phyloP scores from a whole-genome alignment of 2,888 invertebrate genomes.

The Leptinotarsa haldemani region DNA sequence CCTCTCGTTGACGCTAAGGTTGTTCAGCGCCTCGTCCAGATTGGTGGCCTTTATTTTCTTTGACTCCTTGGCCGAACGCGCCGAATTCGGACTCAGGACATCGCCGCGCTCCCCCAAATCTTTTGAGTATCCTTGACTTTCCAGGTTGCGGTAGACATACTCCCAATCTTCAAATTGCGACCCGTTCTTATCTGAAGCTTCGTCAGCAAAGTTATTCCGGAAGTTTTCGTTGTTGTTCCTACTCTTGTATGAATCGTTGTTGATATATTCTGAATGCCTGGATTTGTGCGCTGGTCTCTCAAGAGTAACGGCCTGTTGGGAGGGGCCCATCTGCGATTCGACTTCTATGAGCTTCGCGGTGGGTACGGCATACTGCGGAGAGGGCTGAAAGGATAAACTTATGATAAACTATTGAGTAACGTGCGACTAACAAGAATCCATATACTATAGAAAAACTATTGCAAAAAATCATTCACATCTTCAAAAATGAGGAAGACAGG shows the following conservation, averaged over 20 bases:
- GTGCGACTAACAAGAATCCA: no score
- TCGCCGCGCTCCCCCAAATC: constrained; percentile 77
- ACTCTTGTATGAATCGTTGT: constrained; percentile 31
- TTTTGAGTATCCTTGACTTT: constrained; percentile 77
- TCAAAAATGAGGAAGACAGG: no score
- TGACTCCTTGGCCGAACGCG: constrained; percentile 63
- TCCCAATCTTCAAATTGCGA: constrained; percentile 78
- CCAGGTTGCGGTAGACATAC: constrained; percentile 82
- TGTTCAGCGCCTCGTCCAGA: constrained; percentile 71
- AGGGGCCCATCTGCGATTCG: constrained; percentile 65
- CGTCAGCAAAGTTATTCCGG: constrained; percentile 23
- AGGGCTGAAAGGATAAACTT: not conserved
- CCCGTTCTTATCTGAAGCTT: constrained; percentile 41
- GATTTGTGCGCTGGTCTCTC: constrained; percentile 48
- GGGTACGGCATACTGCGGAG: constrained; percentile 68
- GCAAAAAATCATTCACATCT: no score
- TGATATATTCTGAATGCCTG: constrained; percentile 28
- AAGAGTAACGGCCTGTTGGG: constrained; percentile 54
- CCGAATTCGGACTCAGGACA: constrained; percentile 67
- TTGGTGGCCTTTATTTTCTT: constrained; percentile 69
- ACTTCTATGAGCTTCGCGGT: constrained; percentile 78
- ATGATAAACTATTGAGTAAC: not conserved
- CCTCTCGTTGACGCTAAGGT: constrained; percentile 67
- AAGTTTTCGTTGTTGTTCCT: constrained; percentile 33
- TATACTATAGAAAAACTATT: no score